Base-by-base conservation (phyloP, 2,888 invertebrate species). In the Petrophora chlorosata region DNA sequence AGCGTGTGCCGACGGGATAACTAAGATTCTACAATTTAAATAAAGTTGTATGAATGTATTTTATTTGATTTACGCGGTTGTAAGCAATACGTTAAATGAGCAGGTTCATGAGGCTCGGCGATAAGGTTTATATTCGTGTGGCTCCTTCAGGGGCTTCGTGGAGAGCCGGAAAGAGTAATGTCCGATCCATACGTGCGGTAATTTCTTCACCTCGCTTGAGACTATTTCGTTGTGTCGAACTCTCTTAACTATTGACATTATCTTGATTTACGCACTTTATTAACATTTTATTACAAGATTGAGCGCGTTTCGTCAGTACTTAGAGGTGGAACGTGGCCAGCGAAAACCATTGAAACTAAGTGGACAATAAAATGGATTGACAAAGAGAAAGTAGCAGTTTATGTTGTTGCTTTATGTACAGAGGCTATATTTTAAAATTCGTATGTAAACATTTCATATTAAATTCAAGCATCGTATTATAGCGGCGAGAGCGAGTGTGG, bases 221-320 rank as follows among this genome's bases (percentile, higher is more conserved):
- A 79, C 82, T 80, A 79, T 84, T 79, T 77, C 76, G 79, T 82
- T 75, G 78, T 80, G 72, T 82, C 77, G 70, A 74, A 77, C 75
- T 78, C 77, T 80, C 82, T 34, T 44, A 50, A 44, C 38, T 82
- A 79, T 82, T 80, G 85, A 85, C 83, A 79, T 81, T 85, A 87
- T 86, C 86, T 86, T 87, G 86, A 87, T 87, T 85, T 87, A 87
- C 79, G 73, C 71, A 70, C 78, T 83, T 85, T 85, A 85, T 85
- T 84, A 84, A 83, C 82, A 87, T 86, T 87, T 85, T 86, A 86
- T 84, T 82, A 73, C 10, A 10, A 71, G 74, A 78, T 72, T 73
- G 75, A 79, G 74, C 65, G 73, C 70, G 69, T 82, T 76, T 73
- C 67, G 66, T 76, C 69, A 73, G 65, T 69, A 73, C 61, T 67